Evolutionary conservation across 2,888 invertebrate genomes (phyloP), one percentile per base, ranked within the genome.

Genomic region (Melinopterus prodromus): DNA sequence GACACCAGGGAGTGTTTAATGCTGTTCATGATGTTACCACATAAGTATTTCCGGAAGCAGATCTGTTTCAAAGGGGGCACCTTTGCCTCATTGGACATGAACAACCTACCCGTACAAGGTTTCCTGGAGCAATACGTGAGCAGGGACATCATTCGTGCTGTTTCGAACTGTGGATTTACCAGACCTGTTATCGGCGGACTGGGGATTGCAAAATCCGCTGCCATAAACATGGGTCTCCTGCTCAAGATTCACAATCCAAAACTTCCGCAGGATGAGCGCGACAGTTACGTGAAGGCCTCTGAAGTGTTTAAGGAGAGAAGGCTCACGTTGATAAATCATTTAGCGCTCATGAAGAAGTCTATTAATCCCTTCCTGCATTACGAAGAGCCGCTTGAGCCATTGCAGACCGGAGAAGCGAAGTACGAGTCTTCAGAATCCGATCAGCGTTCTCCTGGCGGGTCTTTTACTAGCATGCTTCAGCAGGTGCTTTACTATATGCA

Each of bases 171-270:
- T 0, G 90, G 91, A 79, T 90, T 89, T 0, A 78, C 89, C 16
- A 90, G 94, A 80, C 94, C 94, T 0, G 91, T 93, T 82, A 91
- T 93, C 84, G 92, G 93, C 0, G 93, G 93, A 0, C 87, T 94
- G 26, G 88, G 88, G 81, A 86, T 90, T 69, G 83, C 87, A 75
- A 78, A 89, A 6, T 93, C 93, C 0, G 94, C 91, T 0, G 87
- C 91, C 0, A 86, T 94, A 75, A 90, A 90, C 81, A 87, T 93
- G 70, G 94, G 90, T 4, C 85, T 93, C 53, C 91, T 90, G 86
- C 86, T 94, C 77, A 94, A 94, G 87, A 87, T 89, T 6, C 88
- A 90, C 80, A 92, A 92, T 86, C 86, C 89, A 5, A 85, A 83
- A 0, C 86, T 87, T 0, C 84, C 90, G 6, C 80, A 85, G 79